Evolutionary conservation across 2,113 vertebrate genomes (phyloP).

Genomic region (Tretioscincus oriximinensis): DNA sequence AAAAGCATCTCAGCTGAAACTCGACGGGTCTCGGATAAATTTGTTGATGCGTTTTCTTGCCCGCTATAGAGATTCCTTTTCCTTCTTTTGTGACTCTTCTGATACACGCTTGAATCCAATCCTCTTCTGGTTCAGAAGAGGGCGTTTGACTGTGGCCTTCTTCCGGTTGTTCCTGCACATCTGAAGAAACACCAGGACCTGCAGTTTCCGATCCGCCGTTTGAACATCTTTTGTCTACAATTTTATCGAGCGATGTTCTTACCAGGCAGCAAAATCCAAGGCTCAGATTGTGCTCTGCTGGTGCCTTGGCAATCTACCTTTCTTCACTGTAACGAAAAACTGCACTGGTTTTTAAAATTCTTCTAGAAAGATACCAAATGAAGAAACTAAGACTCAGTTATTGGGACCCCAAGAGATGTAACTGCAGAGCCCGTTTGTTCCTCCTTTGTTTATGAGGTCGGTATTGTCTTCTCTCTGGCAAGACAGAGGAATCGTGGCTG

Average conservation of each 20-base stretch:
- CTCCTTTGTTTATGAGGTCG: not conserved
- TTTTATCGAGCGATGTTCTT: not conserved
- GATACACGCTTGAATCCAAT: too few relatives aligned
- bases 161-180: too few relatives aligned
- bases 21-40: not conserved
- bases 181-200: not conserved
- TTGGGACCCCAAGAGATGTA: not conserved
- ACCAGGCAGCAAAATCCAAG: not conserved
- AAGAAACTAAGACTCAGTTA: too few relatives aligned
- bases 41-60: not conserved
- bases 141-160: too few relatives aligned
- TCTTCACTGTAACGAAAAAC: not conserved
- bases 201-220: too few relatives aligned
- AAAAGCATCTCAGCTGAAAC: not conserved
- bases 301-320: not conserved
- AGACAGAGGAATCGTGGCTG: not conserved
- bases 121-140: too few relatives aligned
- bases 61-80: not conserved
- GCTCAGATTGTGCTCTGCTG: not conserved
- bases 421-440: not conserved
- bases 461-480: not conserved
- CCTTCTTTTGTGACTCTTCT: not conserved
- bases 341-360: too few relatives aligned
- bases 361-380: too few relatives aligned
- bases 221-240: not conserved